Conservation (phyloP, 2,888 invertebrate species). For the Physocephala rufipes region DNA sequence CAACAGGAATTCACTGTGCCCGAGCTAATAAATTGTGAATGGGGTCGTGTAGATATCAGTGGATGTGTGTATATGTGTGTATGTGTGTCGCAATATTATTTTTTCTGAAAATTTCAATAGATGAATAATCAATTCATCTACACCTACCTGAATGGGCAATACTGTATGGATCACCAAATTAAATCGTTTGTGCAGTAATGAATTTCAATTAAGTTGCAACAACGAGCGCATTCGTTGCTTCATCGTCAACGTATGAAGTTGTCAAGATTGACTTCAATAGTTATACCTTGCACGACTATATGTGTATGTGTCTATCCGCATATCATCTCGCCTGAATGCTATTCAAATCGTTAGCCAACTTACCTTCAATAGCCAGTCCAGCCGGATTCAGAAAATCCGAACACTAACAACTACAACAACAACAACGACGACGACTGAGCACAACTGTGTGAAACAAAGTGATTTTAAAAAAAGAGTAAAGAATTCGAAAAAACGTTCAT, state of each 20-base stretch:
- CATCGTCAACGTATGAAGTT: not conserved
- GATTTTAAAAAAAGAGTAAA: not conserved
- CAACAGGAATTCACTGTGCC: too few species aligned
- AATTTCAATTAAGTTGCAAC: conserved; percentile 44
- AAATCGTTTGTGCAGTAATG: conserved; percentile 44
- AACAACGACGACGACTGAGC: conserved; percentile 7
- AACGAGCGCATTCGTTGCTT: not conserved
- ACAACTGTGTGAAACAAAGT: not conserved
- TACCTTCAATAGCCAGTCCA: not conserved
- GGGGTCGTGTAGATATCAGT: too few species aligned
- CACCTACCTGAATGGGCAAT: conserved; percentile 23
- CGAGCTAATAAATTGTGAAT: too few species aligned
- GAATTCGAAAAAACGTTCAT: conserved; percentile 20
- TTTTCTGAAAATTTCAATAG: conserved; percentile 5
- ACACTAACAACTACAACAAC: not conserved
- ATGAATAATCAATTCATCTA: conserved; percentile 18
- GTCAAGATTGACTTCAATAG: not conserved
- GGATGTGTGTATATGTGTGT: too few species aligned
- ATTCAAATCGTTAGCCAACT: not conserved
- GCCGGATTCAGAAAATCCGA: too few species aligned
- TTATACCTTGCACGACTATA: too few species aligned
- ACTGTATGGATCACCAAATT: conserved; percentile 41
- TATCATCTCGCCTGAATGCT: not conserved
- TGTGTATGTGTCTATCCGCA: not conserved
- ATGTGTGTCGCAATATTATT: not conserved